Conservation (phyloP, 2,797 vertebrate species). For the Arctocebus calabarensis region DNA sequence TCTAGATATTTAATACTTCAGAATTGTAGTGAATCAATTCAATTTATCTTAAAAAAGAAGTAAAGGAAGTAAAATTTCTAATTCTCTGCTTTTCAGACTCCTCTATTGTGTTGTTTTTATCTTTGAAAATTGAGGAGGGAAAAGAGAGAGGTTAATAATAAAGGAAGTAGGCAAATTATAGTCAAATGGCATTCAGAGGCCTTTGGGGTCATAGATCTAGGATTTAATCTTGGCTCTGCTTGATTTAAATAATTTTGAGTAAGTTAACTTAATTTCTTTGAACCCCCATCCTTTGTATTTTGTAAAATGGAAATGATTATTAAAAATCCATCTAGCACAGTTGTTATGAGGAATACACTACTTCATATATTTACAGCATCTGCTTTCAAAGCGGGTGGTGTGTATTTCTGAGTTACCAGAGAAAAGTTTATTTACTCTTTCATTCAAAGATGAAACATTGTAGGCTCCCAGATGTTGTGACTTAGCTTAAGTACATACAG, state of each 20-base stretch:
- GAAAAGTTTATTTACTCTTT: neutral
- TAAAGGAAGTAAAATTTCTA: neutral
- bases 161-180: neutral
- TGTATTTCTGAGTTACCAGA: neutral
- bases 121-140: neutral
- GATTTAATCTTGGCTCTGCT: neutral
- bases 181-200: neutral
- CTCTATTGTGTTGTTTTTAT: conserved; percentile 10
- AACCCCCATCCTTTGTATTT: neutral
- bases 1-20: neutral
- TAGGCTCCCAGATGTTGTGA: neutral
- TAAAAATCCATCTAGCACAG: neutral
- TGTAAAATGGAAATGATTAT: neutral
- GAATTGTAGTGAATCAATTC: neutral
- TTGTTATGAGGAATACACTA: neutral
- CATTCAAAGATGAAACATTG: neutral
- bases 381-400: neutral
- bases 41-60: neutral
- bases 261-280: conserved; percentile 8
- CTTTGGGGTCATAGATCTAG: neutral
- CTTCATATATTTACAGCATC: neutral
- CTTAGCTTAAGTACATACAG: neutral
- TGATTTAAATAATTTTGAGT: neutral
- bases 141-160: neutral
- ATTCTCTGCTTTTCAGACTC: neutral